Evolutionary conservation across 2,797 vertebrate species (phyloP).

Genomic region (Rhodeus uyekii): DNA sequence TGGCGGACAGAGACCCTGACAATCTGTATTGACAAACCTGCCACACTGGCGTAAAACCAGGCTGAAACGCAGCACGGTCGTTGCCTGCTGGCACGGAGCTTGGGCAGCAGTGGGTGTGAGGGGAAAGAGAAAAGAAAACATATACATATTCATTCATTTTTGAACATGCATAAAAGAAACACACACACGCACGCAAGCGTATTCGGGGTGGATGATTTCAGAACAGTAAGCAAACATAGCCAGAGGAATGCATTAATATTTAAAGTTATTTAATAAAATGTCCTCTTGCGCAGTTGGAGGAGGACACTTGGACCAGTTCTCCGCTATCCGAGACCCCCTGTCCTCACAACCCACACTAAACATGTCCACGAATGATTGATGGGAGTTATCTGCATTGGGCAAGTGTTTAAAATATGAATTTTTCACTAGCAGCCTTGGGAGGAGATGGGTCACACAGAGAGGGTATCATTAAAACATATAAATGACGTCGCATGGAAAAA

Average conservation of each 20-base stretch:
- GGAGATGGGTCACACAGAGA: slow-evolving; percentile 55
- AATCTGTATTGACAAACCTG: slow-evolving; percentile 66
- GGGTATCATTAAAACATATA: slow-evolving; percentile 61
- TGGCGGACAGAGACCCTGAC: slow-evolving; percentile 67
- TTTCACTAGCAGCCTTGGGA: slow-evolving; percentile 61
- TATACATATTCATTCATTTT: slow-evolving; percentile 64
- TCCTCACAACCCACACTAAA: slow-evolving; percentile 57
- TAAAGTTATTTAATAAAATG: slow-evolving; percentile 66
- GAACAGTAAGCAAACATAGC: slow-evolving; percentile 61
- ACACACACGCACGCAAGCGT: slow-evolving; percentile 41
- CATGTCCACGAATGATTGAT: slow-evolving; percentile 65
- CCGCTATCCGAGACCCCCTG: slow-evolving; percentile 49
- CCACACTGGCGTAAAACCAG: slow-evolving; percentile 65
- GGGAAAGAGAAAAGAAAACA: slow-evolving; percentile 51
- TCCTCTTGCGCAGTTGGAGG: slow-evolving; percentile 46
- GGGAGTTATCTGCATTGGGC: slow-evolving; percentile 57
- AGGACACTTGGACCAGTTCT: slow-evolving; percentile 52
- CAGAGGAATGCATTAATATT: slow-evolving; percentile 54
- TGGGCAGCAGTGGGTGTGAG: slow-evolving; percentile 8
- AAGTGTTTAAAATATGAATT: slow-evolving; percentile 68
- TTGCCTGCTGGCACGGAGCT: slow-evolving; percentile 53
- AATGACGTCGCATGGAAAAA: slow-evolving; percentile 62
- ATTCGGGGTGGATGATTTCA: slow-evolving; percentile 47
- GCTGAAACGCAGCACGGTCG: slow-evolving; percentile 45
- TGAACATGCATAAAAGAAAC: slow-evolving; percentile 52